Evolutionary conservation across 2,113 vertebrate species (phyloP).

Genomic region (Myrmophylax atrothorax): DNA sequence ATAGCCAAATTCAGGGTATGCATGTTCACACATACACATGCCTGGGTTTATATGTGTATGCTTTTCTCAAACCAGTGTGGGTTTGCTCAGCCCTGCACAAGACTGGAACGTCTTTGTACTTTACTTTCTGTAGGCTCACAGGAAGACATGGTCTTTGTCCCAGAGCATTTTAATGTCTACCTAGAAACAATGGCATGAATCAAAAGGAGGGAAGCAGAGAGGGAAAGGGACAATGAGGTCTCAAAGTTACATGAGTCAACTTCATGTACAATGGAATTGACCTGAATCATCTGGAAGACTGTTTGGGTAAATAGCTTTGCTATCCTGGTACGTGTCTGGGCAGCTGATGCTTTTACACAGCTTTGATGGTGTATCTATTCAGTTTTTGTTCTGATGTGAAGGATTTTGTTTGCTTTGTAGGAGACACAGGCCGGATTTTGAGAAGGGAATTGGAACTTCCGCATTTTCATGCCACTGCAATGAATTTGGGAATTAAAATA

Average conservation of each 20-base stretch:
- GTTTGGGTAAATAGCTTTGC: conserved; percentile 10
- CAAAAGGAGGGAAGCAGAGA: conserved; percentile 57
- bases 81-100: fast-evolving
- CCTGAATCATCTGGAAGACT: conserved; percentile 38
- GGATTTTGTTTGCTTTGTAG: conserved; percentile 51
- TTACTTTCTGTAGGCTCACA: not conserved
- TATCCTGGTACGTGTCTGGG: conserved; percentile 37
- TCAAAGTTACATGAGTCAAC: not conserved
- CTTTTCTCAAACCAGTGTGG: not conserved
- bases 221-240: conserved; percentile 44
- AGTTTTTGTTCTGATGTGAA: conserved; percentile 20
- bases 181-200: conserved; percentile 53
- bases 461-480: not conserved
- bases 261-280: conserved; percentile 18
- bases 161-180: conserved; percentile 22
- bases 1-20: not conserved
- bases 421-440: not conserved
- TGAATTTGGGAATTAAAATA: not conserved
- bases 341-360: conserved; percentile 24
- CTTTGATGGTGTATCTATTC: conserved; percentile 26
- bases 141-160: conserved; percentile 56
- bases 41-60: fast-evolving
- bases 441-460: conserved; percentile 36
- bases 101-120: not conserved
- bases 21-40: not conserved